Base-by-base conservation (phyloP, 2,113 vertebrate genomes). In the Sceloporus undulatus region DNA sequence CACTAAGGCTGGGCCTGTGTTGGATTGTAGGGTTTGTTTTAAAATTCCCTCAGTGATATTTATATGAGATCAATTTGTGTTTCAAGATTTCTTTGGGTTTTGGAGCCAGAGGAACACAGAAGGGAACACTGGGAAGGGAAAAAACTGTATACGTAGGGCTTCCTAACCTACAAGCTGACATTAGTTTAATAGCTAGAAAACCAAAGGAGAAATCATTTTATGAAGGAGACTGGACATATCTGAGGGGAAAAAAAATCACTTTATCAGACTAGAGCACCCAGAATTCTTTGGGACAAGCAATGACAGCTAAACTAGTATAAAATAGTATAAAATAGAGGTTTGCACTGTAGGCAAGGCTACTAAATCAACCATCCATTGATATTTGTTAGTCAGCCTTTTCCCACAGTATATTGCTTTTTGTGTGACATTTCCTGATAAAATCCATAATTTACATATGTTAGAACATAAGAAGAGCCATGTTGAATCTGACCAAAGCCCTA, bases 1-100 rank as follows among this genome's bases (percentile, higher is more conserved):
- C 0, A 0, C 85, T 0, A 1, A 71, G 59, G 48, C 62, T 23
- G 56, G 65, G 7, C 0, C 68, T 0, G 18, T 79, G 1, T 92
- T 86, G 5, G 80, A 1, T 90, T 92, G 86, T 90, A 87, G 81
- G 27, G 54, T 65, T 82, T 77, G 87, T 40, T 92, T 94, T 94
- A 92, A 71, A 91, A 94, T 79, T 91, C 40, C 0, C 85, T 86
- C 84, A 80, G 89, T 84, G 71, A 77, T 5, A 90, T 91, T 91
- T 48, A 34, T 90, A 78, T 91, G 91, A 94, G 91, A 94, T 93
- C 85, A 80, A 90, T 87, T 89, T 91, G 85, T 87, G 65, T 90
- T 85, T 89, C 68, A 83, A 0, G 0, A 27, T 0, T 29, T 54
- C 1, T 9, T 91, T 83, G 78, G 59, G 68, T 14, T 88, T 48